Base-by-base conservation (phyloP, 2,797 vertebrate species). In the Podarcis lilfordi region DNA sequence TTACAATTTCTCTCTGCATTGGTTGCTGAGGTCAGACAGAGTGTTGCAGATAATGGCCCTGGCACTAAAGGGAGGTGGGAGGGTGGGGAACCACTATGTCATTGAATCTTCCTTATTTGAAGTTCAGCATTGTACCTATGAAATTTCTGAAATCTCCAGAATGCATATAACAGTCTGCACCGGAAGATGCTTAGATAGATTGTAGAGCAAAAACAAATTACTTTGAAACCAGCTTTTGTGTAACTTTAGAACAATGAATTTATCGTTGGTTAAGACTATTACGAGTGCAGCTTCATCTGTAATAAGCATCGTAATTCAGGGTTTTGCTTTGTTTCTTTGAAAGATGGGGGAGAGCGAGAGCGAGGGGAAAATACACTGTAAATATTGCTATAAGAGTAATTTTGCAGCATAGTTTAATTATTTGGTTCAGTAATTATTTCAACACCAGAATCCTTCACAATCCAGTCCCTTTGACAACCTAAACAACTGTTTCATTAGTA, bases 341-440 rank as follows among this genome's bases (percentile, higher is more conserved):
- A n/a, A 74, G 43, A 32, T 61, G 21, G 82, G 9, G 68, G 59
- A 10, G 13, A 40, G 45, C 1, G 88, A 91, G 86, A 87, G 43
- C 43, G 84, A 88, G 91, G 95, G 90, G 91, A 92, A 96, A 89
- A 92, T 94, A 96, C 94, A 68, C 83, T 95, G 91, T 94, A 95
- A 93, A 90, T 95, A 93, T 96, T 96, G 94, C 94, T 96, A 92
- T 93, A 95, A 93, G 95, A 61, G 17, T 88, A 96, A 96, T 96
- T 95, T 93, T 95, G 93, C 88, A 92, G 92, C 95, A 93, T 86
- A 84, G 88, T 96, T 96, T 96, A 97, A 97, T 97, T 97, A 97
- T 97, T 97, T 97, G 96, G 95, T 96, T 96, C 96, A 95, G 94
- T 95, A 97, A 96, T 97, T 96, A 96, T 95, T 96, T 96, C 88